phyloP scores from a whole-genome alignment of 2,888 invertebrate genomes.

The Branchipolynoe longqiensis region DNA sequence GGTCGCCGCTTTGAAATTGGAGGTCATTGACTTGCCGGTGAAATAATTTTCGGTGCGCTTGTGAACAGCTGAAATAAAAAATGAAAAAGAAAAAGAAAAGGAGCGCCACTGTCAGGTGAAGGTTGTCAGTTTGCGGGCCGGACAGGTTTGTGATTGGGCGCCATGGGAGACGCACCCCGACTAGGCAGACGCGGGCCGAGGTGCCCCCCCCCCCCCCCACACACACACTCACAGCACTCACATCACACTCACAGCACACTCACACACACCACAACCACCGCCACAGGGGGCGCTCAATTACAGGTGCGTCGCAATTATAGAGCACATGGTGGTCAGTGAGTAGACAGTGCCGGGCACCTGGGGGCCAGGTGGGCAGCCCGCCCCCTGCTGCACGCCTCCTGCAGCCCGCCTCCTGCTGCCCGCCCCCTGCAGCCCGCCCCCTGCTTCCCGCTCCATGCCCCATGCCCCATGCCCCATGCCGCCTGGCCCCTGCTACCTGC shows the following conservation, averaged over 20 bases:
- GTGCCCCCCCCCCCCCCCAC: background rate
- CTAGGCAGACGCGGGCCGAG: too few species aligned
- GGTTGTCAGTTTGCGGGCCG: background rate
- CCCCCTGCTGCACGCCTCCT: background rate
- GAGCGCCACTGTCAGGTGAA: background rate
- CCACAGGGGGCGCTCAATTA: slow-evolving; percentile 44
- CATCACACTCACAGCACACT: too few species aligned
- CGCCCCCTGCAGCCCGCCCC: too few species aligned
- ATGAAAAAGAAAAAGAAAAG: background rate
- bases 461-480: too few species aligned
- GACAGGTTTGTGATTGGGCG: slow-evolving; percentile 22
- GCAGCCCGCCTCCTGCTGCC: too few species aligned
- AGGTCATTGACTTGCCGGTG: background rate
- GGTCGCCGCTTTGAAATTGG: background rate
- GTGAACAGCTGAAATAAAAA: background rate
- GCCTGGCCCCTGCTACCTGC: too few species aligned
- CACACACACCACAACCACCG: too few species aligned
- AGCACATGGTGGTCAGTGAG: slow-evolving; percentile 13
- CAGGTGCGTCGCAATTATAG: slow-evolving; percentile 20
- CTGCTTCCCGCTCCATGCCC: too few species aligned
- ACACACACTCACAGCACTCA: too few species aligned
- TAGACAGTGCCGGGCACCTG: slow-evolving; percentile 11
- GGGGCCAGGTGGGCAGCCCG: slow-evolving; percentile 7
- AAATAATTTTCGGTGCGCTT: slow-evolving; percentile 6
- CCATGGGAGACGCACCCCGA: too few species aligned